Evolutionary conservation across 2,113 vertebrate genomes (phyloP), one percentile per base, ranked within the genome.

Genomic region (Cyprinodon brontotheroides): DNA sequence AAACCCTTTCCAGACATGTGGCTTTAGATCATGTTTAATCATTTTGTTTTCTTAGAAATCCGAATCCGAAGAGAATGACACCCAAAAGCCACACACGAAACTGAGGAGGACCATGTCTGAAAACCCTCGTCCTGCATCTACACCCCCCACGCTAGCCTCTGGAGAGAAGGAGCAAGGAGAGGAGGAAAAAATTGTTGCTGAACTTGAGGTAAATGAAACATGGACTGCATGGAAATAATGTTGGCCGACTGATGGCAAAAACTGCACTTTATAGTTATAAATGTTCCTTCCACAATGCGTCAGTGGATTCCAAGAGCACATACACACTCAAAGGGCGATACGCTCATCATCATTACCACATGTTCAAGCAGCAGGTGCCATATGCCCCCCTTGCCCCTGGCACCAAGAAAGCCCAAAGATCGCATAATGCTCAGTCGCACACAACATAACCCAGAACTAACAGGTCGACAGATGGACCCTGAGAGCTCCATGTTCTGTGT

Each of bases 21-120:
- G 2, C 22, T 59, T 70, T 11, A 59, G n/a, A 64, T 57, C 8
- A 57, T 57, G 17, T 57, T 57, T 57, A 4, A 29, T 1, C 57
- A 9, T 61, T 64, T 75, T 84, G 11, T 6, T 0, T 11, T 53
- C 38, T 11, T 87, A 98, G 97, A 99, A 98, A 77, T 94, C 95
- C 0, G 97, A 99, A 75, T 96, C 96, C 0, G 97, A 99, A 82
- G 98, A 99, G 90, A 89, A 93, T 38, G 98, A 99, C 78, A 82
- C 81, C 12, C 97, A 95, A 84, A 99, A 98, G 84, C 96, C 96
- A 6, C 96, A 97, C 20, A 92, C 96, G 80, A 99, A 99, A 90
- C 94, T 99, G 87, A 93, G 97, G 67, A 90, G 97, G 76, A 92
- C 95, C 0, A 93, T 97, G 84, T 98, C 97, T 0, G 98, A 99